These are phyloP conservation scores for Hemicrepidius hirtus DNA, from an alignment of 2,888 invertebrate genomes.

Conservation along the genomic window DNA sequence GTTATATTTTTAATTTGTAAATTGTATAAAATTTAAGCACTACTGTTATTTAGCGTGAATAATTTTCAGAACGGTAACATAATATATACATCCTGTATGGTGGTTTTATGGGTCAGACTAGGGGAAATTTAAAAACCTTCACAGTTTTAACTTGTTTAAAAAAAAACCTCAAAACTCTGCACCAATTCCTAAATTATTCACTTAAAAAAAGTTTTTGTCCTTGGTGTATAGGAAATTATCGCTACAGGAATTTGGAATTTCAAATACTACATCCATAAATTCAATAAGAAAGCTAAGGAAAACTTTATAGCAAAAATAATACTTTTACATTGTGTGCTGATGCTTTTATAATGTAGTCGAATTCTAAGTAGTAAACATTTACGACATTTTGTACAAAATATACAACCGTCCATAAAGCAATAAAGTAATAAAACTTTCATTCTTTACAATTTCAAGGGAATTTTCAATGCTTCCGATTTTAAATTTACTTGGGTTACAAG, in stretches of 20 bases:
- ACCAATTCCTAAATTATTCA: too few relatives aligned
- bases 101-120: too few relatives aligned
- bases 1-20: neutral
- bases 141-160: too few relatives aligned
- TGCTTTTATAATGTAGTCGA: slow-evolving; percentile 45
- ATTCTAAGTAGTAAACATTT: slow-evolving; percentile 45
- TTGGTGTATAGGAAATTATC: neutral
- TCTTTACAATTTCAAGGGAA: slow-evolving; percentile 50
- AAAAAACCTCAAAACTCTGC: too few relatives aligned
- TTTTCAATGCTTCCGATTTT: slow-evolving; percentile 53
- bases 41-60: too few relatives aligned
- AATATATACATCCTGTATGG: too few relatives aligned
- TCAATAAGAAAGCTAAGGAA: neutral
- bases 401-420: slow-evolving; percentile 45
- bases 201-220: too few relatives aligned
- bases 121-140: too few relatives aligned
- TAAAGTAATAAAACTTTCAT: slow-evolving; percentile 53
- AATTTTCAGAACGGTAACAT: too few relatives aligned
- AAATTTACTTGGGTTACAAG: slow-evolving; percentile 30
- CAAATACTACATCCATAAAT: slow-evolving; percentile 6
- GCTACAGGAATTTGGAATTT: neutral
- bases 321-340: slow-evolving; percentile 45
- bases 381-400: slow-evolving; percentile 46
- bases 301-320: slow-evolving; percentile 39
- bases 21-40: too few relatives aligned